phyloP scores from a whole-genome alignment of 1,140 invertebrate species.

The Cherax quadricarinatus region DNA sequence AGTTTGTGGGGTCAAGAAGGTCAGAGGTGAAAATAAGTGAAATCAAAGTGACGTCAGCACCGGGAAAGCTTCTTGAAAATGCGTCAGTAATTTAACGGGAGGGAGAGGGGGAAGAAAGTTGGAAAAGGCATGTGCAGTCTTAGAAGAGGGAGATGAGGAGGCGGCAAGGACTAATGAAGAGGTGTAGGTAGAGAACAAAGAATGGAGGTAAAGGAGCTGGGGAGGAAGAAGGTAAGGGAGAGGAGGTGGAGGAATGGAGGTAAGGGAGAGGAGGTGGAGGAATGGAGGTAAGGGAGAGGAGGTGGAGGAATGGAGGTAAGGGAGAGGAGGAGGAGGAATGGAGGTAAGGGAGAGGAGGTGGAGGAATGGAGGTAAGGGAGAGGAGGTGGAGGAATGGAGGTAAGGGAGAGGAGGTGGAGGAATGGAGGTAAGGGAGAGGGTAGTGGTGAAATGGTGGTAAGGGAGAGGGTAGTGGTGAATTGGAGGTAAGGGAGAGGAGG shows the following conservation, averaged over 20 bases:
- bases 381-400: too few relatives aligned
- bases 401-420: not conserved
- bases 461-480: not conserved
- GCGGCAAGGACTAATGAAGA: too few relatives aligned
- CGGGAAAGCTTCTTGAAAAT: too few relatives aligned
- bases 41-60: too few relatives aligned
- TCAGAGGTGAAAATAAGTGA: too few relatives aligned
- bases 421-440: not conserved
- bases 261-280: not conserved
- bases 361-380: too few relatives aligned
- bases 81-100: not conserved
- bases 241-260: not conserved
- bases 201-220: too few relatives aligned
- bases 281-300: too few relatives aligned
- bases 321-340: too few relatives aligned
- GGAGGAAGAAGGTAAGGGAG: not conserved
- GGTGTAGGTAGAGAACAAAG: not conserved
- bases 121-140: not conserved
- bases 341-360: too few relatives aligned
- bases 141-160: too few relatives aligned
- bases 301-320: not conserved
- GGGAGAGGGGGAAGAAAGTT: conserved; percentile 1
- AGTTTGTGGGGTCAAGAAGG: too few relatives aligned
- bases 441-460: not conserved
- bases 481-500: not conserved